Evolutionary conservation across 1,140 invertebrate genomes (phyloP), one percentile per base, ranked within the genome.

Genomic region (Papilio machaon): DNA sequence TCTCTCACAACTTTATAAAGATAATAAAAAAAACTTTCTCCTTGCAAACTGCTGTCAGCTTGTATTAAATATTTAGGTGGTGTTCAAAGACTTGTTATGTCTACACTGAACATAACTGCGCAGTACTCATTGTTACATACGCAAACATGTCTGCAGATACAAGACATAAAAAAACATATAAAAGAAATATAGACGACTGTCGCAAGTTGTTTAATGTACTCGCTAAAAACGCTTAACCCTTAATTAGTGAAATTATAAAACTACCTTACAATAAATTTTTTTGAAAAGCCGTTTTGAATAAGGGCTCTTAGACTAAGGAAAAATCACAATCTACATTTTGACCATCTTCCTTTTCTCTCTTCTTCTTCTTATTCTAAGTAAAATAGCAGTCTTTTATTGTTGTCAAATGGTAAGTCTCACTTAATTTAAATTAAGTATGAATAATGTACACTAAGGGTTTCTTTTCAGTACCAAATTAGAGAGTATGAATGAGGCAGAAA

Each of bases 61-160:
- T 38, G 64, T 38, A 17, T 30, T 70, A 35, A 70, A 70, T 70
- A 70, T 70, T 15, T 17, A 64, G 30, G 49, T 73, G 11, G 17
- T 73, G 17, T 15, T 58, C 30, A 35, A 64, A 64, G 64, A 10
- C 64, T 35, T 70, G 64, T 70, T 70, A 35, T 70, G 64, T 70
- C 64, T 70, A 70, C 13, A 7, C 23, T 67, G 30, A 67, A 38
- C 64, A 13, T 35, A 35, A 35, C 64, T 70, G 30, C 64, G 64
- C 64, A 70, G 64, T 70, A 70, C 30, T 1, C 15, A 38, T 70
- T 70, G 64, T 38, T 70, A 67, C 60, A 70, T 30, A 30, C 23
- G 30, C 64, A 70, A 35, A 70, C 60, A 70, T 70, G 13, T 15
- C 64, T 70, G 5, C 64, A 10, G 17, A 11, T 35, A 35, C 8